Percentiles rank a stretch among this genome's conserved stretches.
phyloP scores from a whole-genome alignment of 2,113 vertebrate genomes.

The Ia io region DNA sequence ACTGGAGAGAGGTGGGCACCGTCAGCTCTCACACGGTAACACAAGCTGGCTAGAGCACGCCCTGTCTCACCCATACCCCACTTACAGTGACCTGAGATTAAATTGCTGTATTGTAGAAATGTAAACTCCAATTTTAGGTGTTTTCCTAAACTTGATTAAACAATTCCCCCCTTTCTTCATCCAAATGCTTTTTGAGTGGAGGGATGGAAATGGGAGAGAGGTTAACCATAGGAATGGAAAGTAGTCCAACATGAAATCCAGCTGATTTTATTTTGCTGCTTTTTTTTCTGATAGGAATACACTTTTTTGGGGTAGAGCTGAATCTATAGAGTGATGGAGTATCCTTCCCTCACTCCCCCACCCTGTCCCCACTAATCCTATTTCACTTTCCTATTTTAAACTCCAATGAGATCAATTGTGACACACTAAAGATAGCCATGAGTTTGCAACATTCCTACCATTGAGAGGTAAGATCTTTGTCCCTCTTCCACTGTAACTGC shows the following conservation, averaged over 20 bases:
- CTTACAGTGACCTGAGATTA: not conserved
- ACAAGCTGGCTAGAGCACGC: not conserved
- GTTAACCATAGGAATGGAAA: not conserved
- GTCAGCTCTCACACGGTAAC: not conserved
- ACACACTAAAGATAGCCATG: not conserved
- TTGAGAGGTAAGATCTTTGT: not conserved
- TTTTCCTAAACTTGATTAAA: not conserved
- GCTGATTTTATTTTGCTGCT: not conserved
- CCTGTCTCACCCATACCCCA: fast-evolving
- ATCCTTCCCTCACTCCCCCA: not conserved
- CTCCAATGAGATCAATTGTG: fast-evolving
- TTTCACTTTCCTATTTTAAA: not conserved
- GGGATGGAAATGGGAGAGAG: not conserved
- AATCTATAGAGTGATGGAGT: not conserved
- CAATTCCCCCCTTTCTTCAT: not conserved
- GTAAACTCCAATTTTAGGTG: not conserved
- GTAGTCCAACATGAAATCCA: not conserved
- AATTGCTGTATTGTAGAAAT: not conserved
- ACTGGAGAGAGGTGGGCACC: too few relatives aligned
- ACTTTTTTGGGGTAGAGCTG: not conserved
- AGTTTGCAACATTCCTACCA: not conserved
- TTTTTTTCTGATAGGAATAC: not conserved
- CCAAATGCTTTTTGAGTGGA: too few relatives aligned
- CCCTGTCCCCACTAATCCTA: not conserved
- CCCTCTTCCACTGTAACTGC: not conserved